Base-by-base conservation (phyloP, 2,113 vertebrate genomes). In the Eupsittula cactorum region DNA sequence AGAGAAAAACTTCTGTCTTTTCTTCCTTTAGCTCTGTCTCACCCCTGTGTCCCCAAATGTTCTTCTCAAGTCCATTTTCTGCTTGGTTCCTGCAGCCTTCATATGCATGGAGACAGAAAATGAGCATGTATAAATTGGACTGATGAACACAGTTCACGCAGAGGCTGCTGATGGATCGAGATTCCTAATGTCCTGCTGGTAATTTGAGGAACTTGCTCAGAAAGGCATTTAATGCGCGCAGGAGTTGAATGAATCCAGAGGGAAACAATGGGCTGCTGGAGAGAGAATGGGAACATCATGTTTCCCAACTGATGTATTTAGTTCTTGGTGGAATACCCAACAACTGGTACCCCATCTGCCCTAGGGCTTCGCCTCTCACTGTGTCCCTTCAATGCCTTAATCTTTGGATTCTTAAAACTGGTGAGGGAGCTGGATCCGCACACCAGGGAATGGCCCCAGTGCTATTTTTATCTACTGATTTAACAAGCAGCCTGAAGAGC, bases 381-480 rank as follows among this genome's bases (percentile, higher is more conserved):
- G 41, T 49, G 37, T 62, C 19, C 68, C 41, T 94, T 59, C 57
- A 69, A 21, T 37, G 77, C 81, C 39, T 59, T 42, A 39, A 79
- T 17, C 19, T 97, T 84, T 60, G 68, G 46, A 37, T 90, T 41
- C 59, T 53, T 52, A 59, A 44, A 73, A 37, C 8, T 52, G 35
- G 44, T 2, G 16, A n/a, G 49, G 81, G 82, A 19, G 44, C 82
- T 90, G 79, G 13, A 46, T 80, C 59, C 70, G 25, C 75, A 42
- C 71, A 41, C 28, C 28, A 47, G 37, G 79, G 91, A 80, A 88
- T 33, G 41, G 67, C 63, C 79, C 25, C 63, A 13, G 29, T 18
- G 69, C 77, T 95, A 59, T 86, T 91, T 95, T 95, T 89, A 68
- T 42, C 89, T 68, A 15, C 63, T 92, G 42, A 49, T n/a, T 96